Conservation (phyloP, 2,888 invertebrate genomes). For the Heliconius aoede region DNA sequence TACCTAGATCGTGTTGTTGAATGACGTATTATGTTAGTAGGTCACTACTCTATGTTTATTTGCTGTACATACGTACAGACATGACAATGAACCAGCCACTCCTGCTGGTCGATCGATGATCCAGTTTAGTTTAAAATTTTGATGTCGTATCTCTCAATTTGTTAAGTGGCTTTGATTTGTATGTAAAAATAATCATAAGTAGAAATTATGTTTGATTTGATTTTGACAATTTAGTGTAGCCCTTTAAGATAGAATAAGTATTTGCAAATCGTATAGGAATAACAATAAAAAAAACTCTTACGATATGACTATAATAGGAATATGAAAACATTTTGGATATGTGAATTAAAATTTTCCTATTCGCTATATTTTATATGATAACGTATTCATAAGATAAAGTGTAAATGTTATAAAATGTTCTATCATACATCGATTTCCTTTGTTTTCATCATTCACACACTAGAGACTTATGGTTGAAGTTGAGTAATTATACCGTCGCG, state of each 20-base stretch:
- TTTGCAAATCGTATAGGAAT: background rate
- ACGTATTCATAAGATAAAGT: background rate
- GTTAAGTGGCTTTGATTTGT: background rate
- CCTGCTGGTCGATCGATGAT: slow-evolving; percentile 42
- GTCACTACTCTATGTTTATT: slow-evolving; percentile 41
- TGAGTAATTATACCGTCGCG: background rate
- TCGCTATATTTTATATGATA: background rate
- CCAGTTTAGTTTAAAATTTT: slow-evolving; percentile 31
- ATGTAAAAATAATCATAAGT: background rate
- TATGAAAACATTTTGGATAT: background rate
- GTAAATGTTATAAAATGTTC: background rate
- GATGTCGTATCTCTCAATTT: background rate
- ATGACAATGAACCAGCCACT: slow-evolving; percentile 43
- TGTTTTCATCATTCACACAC: slow-evolving; percentile 6
- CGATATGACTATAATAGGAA: background rate
- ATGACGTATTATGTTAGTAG: slow-evolving; percentile 41
- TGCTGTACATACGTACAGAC: slow-evolving; percentile 26
- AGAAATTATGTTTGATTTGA: background rate
- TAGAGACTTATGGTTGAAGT: slow-evolving; percentile 11
- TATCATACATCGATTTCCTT: background rate
- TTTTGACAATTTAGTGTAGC: background rate
- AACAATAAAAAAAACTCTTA: background rate
- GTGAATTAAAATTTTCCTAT: background rate
- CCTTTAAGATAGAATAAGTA: background rate
- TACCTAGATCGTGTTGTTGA: slow-evolving; percentile 28